phyloP scores from a whole-genome alignment of 2,113 vertebrate genomes.

The Tragelaphus strepsiceros region DNA sequence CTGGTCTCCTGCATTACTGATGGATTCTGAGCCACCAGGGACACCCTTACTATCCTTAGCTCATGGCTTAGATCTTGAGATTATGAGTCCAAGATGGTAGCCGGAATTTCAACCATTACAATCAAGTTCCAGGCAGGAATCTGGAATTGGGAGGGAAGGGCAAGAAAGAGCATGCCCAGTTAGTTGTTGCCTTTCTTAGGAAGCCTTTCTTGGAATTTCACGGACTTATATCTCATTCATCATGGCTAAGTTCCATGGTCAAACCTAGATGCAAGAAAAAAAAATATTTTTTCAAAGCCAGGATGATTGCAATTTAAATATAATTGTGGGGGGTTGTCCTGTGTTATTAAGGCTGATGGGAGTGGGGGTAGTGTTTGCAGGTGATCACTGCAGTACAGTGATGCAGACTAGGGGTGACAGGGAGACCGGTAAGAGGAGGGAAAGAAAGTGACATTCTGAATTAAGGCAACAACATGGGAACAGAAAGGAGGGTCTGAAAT shows the following conservation, averaged over 20 bases:
- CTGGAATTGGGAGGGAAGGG: neutral
- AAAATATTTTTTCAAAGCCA: neutral
- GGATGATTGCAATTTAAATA: neutral
- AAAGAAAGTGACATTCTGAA: neutral
- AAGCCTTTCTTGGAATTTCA: neutral
- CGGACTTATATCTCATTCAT: neutral
- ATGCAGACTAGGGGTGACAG: neutral
- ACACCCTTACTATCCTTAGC: neutral
- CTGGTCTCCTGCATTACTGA: neutral
- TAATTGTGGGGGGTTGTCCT: neutral
- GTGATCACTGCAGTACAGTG: accelerated
- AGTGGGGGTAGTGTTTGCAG: neutral
- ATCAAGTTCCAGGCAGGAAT: neutral
- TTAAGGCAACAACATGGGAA: accelerated
- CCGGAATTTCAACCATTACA: neutral
- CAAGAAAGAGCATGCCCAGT: neutral
- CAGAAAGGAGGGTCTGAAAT: neutral
- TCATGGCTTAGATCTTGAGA: neutral
- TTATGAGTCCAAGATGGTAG: no score
- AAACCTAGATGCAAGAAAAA: neutral
- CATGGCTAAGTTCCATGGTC: neutral
- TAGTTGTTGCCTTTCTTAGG: neutral
- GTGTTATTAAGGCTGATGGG: neutral
- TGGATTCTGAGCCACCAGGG: neutral
- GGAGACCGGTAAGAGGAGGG: neutral